Evolutionary conservation across 2,888 invertebrate genomes (phyloP).

Genomic region (Chouioia cunea): DNA sequence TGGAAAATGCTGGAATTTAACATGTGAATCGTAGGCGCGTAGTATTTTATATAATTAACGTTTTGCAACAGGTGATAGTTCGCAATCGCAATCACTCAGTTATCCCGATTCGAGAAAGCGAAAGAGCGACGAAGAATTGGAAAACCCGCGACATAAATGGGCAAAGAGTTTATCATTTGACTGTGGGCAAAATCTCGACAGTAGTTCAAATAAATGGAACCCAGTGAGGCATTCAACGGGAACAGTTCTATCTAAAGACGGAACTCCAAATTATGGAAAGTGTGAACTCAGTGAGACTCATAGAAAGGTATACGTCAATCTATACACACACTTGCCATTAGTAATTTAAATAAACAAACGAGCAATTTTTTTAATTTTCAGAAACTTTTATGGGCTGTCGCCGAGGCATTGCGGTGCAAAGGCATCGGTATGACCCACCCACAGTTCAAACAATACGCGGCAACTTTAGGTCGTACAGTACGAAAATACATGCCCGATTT

Average conservation of each 20-base stretch:
- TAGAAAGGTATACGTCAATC: conserved; percentile 72
- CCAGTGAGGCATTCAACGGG: conserved; percentile 57
- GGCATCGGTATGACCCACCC: conserved; percentile 79
- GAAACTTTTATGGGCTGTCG: conserved; percentile 87
- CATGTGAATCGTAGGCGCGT: no score
- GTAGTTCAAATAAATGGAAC: conserved; percentile 53
- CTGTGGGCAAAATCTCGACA: conserved; percentile 57
- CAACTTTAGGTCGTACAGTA: conserved; percentile 77
- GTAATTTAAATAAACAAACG: conserved; percentile 12
- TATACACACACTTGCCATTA: background rate
- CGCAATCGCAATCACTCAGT: conserved; percentile 25
- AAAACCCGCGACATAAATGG: conserved; percentile 61
- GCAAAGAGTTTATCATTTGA: conserved; percentile 73
- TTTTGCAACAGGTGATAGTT: conserved; percentile 26
- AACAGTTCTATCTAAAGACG: conserved; percentile 53
- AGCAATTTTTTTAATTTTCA: conserved; percentile 61
- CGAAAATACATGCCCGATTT: conserved; percentile 75
- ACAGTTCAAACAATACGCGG: conserved; percentile 80
- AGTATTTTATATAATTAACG: no score
- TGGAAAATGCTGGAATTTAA: no score
- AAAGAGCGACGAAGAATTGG: conserved; percentile 62
- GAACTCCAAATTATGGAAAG: conserved; percentile 54
- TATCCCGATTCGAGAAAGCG: conserved; percentile 59
- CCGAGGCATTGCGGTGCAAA: conserved; percentile 79
- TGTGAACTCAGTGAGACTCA: conserved; percentile 74